Evolutionary conservation across 2,113 vertebrate species (phyloP).

Genomic region (Todiramphus saurophagus): DNA sequence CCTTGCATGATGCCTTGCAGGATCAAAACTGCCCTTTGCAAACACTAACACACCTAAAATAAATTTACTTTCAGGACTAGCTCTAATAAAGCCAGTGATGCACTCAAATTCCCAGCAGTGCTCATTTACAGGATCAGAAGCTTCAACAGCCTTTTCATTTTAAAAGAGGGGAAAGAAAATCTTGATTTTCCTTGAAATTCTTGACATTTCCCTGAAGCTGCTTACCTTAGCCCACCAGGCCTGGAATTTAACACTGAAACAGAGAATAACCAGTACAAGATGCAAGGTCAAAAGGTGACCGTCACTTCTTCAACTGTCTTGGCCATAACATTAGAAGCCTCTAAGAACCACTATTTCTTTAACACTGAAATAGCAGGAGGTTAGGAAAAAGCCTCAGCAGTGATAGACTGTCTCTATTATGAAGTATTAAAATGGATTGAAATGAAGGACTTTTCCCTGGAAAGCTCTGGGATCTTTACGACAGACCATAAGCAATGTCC

Average conservation of each 20-base stretch:
- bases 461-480: constrained; percentile 22
- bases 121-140: neutral
- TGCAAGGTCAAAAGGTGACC: neutral
- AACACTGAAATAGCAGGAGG: neutral
- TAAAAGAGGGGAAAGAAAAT: neutral
- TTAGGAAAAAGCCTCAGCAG: neutral
- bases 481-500: neutral
- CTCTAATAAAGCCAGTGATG: neutral
- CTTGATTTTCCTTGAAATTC: neutral
- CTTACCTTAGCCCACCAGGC: neutral
- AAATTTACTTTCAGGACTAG: neutral
- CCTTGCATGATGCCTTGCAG: neutral
- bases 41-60: neutral
- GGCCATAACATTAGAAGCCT: neutral
- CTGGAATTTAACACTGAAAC: neutral
- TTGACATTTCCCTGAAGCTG: neutral
- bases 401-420: neutral
- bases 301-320: neutral
- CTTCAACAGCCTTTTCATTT: constrained; percentile 14
- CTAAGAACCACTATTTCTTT: neutral
- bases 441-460: neutral
- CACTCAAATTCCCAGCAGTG: neutral
- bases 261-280: neutral
- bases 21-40: neutral
- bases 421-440: constrained; percentile 1